Base-by-base conservation (phyloP, 2,113 vertebrate species). In the Patagioenas fasciata region DNA sequence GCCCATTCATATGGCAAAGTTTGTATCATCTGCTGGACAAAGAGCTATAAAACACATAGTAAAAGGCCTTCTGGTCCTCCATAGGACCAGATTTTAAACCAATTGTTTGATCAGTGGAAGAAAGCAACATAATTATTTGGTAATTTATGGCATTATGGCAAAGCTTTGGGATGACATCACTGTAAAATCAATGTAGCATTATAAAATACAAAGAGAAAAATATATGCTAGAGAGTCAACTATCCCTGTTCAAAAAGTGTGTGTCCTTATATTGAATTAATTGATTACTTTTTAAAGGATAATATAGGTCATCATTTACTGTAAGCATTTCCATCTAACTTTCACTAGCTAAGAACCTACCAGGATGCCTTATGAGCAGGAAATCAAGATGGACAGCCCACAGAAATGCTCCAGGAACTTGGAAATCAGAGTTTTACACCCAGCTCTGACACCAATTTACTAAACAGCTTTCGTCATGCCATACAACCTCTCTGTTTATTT, bases 101-200 rank as follows among this genome's bases (percentile, higher is more conserved):
- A 66, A 14, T 40, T 32, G 19, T 29, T 67, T 89, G 84, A 84
- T 80, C 80, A 75, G 54, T 32, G 65, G n/a, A 88, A 91, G 54
- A 85, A 96, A 94, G 38, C 44, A 14, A 47, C 20, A 9, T 26
- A 60, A 34, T 56, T 74, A 84, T 47, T 82, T 40, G 2, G n/a
- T 80, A 88, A 77, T 91, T 93, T 82, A 87, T 34, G 50, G 25
- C 51, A 62, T 72, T 62, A 34, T 10, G 15, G 83, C 44, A 79
- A 88, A 24, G 86, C 31, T 91, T 84, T 80, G 56, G 86, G 85
- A 94, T 93, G 75, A 71, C 32, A 84, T 96, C 62, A 83, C n/a
- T 47, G 11, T 89, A 94, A 95, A 96, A 96, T 94, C 84, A 81
- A 85, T 92, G 64, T 0, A 94, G 40, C 88, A 34, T 57, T 91